Evolutionary conservation across 2,888 invertebrate genomes (phyloP).

Genomic region (Drosophila pseudotalamancana): DNA sequence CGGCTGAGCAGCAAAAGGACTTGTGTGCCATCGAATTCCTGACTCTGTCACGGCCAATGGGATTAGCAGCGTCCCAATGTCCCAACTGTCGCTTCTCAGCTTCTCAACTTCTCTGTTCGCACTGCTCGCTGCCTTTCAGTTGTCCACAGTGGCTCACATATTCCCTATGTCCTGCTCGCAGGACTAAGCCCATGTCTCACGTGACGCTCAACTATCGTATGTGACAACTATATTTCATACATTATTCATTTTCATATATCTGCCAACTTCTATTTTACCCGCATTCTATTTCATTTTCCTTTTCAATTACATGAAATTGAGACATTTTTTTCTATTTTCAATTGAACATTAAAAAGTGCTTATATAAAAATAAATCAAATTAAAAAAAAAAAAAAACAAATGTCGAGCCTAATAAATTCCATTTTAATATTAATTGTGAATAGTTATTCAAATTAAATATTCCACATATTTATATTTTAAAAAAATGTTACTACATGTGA

Average conservation of each 20-base stretch:
- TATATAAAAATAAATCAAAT: too few relatives aligned
- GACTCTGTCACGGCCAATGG: constrained; percentile 41
- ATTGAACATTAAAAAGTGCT: too few relatives aligned
- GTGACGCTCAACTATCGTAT: constrained; percentile 15
- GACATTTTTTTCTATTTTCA: too few relatives aligned
- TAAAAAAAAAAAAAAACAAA: too few relatives aligned
- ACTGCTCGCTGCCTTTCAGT: too few relatives aligned
- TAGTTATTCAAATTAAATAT: neutral
- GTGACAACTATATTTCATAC: neutral
- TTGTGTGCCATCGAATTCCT: constrained; percentile 54
- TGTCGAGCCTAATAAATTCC: neutral
- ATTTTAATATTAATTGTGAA: neutral
- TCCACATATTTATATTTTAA: neutral
- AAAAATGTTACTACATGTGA: neutral
- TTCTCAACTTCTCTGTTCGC: too few relatives aligned
- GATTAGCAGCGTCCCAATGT: constrained; percentile 40
- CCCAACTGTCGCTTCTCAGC: constrained; percentile 21
- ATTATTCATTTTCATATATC: neutral
- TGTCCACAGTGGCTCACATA: constrained; percentile 11
- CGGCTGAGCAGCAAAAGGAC: constrained; percentile 39
- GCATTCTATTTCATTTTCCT: too few relatives aligned
- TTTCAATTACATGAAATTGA: too few relatives aligned
- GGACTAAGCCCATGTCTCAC: neutral
- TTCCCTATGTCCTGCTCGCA: neutral
- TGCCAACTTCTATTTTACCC: too few relatives aligned